Percentiles rank a stretch among this genome's conserved stretches.
Evolutionary conservation across 2,113 vertebrate genomes (phyloP).

Genomic region (Alces alces): DNA sequence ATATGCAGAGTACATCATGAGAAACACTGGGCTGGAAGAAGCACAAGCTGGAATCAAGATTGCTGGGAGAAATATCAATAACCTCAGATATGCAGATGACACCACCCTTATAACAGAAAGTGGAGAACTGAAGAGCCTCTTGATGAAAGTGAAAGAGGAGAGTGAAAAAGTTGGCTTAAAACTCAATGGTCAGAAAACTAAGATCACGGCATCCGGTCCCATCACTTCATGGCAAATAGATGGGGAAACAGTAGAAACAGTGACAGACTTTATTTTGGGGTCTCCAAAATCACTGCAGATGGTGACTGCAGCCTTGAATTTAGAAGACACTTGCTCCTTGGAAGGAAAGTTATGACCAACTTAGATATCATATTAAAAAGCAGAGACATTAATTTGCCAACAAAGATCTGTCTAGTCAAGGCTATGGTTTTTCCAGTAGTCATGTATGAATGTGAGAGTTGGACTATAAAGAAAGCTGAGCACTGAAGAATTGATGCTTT

Average conservation of each 20-base stretch:
- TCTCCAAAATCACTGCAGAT: background rate
- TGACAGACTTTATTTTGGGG: accelerated
- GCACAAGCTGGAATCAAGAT: too few species aligned
- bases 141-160: background rate
- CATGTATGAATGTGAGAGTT: background rate
- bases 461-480: background rate
- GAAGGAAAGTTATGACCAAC: background rate
- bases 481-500: background rate
- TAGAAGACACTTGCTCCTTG: background rate
- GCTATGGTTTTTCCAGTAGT: background rate
- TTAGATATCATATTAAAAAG: background rate
- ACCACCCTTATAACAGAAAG: too few species aligned
- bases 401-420: background rate
- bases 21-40: too few species aligned
- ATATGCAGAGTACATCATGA: too few species aligned
- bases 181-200: background rate
- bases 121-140: background rate
- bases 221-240: background rate
- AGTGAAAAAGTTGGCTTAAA: background rate
- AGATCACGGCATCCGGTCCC: accelerated
- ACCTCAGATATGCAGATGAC: too few species aligned
- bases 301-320: background rate
- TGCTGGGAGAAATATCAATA: background rate
- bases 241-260: background rate
- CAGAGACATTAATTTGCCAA: background rate